Evolutionary conservation across 30 jellyfish, hydroid and myxozoan genomes (phyloP).

Genomic region (Aurelia aurita complex sp. Pacific): DNA sequence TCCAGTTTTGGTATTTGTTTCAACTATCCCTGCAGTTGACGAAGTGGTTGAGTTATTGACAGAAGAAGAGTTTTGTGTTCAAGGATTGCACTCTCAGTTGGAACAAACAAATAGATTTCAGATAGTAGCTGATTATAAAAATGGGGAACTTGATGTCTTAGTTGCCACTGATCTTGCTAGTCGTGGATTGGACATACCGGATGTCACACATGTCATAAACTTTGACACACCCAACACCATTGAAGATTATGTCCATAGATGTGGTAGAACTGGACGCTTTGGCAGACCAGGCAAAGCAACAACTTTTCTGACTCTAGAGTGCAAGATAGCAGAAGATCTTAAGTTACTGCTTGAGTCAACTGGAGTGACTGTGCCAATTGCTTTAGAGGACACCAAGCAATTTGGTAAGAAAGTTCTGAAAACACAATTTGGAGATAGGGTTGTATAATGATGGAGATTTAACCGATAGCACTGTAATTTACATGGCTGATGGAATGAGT

Average conservation of each 20-base stretch:
- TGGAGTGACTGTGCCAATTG: conserved; percentile 69
- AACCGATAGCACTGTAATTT: no score
- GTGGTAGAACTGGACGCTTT: conserved; percentile 97
- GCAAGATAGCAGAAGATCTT: conserved; percentile 88
- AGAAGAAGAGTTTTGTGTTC: conserved; percentile 87
- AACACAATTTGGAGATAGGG: conserved; percentile 94
- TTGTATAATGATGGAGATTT: neutral
- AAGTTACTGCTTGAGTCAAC: conserved; percentile 68
- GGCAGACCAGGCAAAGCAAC: conserved; percentile 92
- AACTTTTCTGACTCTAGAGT: conserved; percentile 82
- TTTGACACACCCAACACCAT: conserved; percentile 82
- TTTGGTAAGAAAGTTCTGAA: conserved; percentile 79
- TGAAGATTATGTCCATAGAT: conserved; percentile 91
- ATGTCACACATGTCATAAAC: conserved; percentile 86
- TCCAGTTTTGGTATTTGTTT: conserved; percentile 84
- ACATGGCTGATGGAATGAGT: no score
- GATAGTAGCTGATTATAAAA: conserved; percentile 57
- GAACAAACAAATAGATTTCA: conserved; percentile 59
- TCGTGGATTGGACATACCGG: conserved; percentile 89
- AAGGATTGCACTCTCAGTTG: conserved; percentile 83
- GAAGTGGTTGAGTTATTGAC: conserved; percentile 61
- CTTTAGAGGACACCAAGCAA: conserved; percentile 75
- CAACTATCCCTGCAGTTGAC: conserved; percentile 61
- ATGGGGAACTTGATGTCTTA: conserved; percentile 72
- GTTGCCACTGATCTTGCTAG: conserved; percentile 96